Conservation (phyloP, 1,140 invertebrate species). For the Drosophila baimaii region DNA sequence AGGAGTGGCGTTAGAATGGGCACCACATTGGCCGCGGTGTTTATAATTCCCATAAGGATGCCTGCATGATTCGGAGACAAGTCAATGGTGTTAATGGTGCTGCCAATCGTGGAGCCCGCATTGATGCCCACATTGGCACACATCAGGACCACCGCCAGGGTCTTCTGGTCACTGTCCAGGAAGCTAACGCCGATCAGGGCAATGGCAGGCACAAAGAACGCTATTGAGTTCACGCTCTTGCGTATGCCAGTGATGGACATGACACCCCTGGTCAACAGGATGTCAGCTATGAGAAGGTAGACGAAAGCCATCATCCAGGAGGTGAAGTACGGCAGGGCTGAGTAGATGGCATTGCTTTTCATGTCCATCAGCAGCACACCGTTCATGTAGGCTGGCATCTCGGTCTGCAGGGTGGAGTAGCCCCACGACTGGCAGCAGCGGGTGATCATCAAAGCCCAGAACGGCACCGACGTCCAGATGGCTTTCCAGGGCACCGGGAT, state of each 20-base stretch:
- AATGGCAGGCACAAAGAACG: slow-evolving; percentile 86
- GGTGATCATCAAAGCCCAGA: slow-evolving; percentile 92
- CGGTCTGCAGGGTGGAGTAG: slow-evolving; percentile 95
- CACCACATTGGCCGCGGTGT: slow-evolving; percentile 89
- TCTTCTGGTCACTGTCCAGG: slow-evolving; percentile 85
- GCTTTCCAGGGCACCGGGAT: slow-evolving; percentile 89
- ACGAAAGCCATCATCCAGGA: slow-evolving; percentile 89
- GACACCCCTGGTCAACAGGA: slow-evolving; percentile 85
- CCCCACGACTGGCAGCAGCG: slow-evolving; percentile 97
- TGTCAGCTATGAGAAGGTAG: slow-evolving; percentile 88
- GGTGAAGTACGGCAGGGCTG: slow-evolving; percentile 91
- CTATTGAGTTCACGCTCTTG: slow-evolving; percentile 88
- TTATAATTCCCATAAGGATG: slow-evolving; percentile 89
- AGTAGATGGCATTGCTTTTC: slow-evolving; percentile 89
- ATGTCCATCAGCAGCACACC: slow-evolving; percentile 92
- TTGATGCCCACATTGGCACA: slow-evolving; percentile 90
- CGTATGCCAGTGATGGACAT: slow-evolving; percentile 86
- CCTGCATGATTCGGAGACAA: slow-evolving; percentile 91
- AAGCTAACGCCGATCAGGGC: slow-evolving; percentile 88
- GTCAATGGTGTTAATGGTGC: slow-evolving; percentile 89
- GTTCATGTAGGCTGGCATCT: slow-evolving; percentile 95
- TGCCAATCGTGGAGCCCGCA: slow-evolving; percentile 89
- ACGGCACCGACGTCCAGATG: slow-evolving; percentile 90
- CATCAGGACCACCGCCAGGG: slow-evolving; percentile 87
- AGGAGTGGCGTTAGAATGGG: slow-evolving; percentile 89